Percentiles rank a stretch among this genome's conserved stretches.
phyloP scores from a whole-genome alignment of 2,797 vertebrate species.

The Mallotus villosus region DNA sequence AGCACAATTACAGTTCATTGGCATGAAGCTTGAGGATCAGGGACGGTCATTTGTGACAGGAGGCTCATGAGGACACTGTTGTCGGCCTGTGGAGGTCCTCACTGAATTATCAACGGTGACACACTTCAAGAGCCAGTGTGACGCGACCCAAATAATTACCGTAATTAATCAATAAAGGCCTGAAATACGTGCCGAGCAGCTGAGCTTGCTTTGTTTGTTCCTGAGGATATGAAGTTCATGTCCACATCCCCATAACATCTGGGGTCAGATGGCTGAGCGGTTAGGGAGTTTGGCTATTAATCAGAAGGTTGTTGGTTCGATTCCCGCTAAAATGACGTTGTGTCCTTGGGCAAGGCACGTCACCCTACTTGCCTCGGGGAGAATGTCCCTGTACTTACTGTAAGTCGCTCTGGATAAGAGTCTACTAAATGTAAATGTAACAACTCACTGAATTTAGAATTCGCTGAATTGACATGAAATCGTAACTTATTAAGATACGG shows the following conservation, averaged over 20 bases:
- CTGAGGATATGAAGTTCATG: conserved; percentile 25
- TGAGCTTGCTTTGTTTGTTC: conserved; percentile 27
- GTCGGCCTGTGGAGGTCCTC: background rate
- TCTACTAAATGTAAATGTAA: too few species aligned
- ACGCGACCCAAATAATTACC: conserved; percentile 50
- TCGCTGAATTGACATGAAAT: too few species aligned
- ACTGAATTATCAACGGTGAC: conserved; percentile 8
- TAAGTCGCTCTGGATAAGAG: too few species aligned
- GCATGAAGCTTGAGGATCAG: background rate
- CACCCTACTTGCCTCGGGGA: too few species aligned
- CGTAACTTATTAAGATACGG: too few species aligned
- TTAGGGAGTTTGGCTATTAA: too few species aligned
- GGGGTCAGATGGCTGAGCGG: too few species aligned
- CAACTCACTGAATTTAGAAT: background rate
- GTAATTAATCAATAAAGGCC: conserved; percentile 55
- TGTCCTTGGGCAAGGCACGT: too few species aligned
- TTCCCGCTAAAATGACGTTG: too few species aligned
- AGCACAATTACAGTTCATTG: background rate
- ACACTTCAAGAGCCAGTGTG: conserved; percentile 15
- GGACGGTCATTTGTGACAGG: background rate
- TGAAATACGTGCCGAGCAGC: conserved; percentile 35
- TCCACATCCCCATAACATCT: conserved; percentile 32
- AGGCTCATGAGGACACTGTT: background rate
- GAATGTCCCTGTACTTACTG: too few species aligned
- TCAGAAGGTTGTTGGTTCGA: too few species aligned